phyloP scores from a whole-genome alignment of 1,140 invertebrate species.

The Polypedilum pembai region DNA sequence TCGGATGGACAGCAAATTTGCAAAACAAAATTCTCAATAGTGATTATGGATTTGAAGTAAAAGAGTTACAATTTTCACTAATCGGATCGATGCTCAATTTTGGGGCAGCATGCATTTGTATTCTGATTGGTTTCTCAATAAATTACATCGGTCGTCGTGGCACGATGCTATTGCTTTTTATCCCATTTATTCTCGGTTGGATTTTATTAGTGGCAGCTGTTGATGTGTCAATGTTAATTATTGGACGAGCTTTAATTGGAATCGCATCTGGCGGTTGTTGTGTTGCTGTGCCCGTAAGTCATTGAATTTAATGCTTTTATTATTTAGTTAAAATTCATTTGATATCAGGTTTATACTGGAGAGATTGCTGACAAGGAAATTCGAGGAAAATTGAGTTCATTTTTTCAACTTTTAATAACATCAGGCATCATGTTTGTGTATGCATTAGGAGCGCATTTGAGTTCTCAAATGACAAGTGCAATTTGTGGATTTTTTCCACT shows the following conservation, averaged over 20 bases:
- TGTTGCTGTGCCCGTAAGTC: constrained; percentile 54
- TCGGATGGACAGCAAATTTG: constrained; percentile 65
- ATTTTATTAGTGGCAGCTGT: constrained; percentile 54
- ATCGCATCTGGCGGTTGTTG: constrained; percentile 60
- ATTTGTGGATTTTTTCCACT: constrained; percentile 59
- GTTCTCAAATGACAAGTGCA: constrained; percentile 55
- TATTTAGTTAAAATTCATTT: neutral
- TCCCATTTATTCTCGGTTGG: constrained; percentile 66
- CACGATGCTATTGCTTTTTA: constrained; percentile 55
- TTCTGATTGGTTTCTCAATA: constrained; percentile 58
- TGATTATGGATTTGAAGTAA: constrained; percentile 48
- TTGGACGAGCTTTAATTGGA: constrained; percentile 62
- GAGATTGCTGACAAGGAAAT: constrained; percentile 73
- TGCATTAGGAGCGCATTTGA: constrained; percentile 52
- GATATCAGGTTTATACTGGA: constrained; percentile 56
- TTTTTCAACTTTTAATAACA: constrained; percentile 69
- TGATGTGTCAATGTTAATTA: constrained; percentile 54
- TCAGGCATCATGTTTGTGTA: constrained; percentile 65
- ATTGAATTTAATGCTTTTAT: neutral
- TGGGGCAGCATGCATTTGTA: constrained; percentile 57
- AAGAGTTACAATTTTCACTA: constrained; percentile 52
- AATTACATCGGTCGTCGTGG: constrained; percentile 62
- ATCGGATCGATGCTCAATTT: constrained; percentile 58
- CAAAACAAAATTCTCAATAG: constrained; percentile 46
- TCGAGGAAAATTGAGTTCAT: constrained; percentile 68